Base-by-base conservation (phyloP, 2,888 invertebrate species). In the Mesorhabditis belari region DNA sequence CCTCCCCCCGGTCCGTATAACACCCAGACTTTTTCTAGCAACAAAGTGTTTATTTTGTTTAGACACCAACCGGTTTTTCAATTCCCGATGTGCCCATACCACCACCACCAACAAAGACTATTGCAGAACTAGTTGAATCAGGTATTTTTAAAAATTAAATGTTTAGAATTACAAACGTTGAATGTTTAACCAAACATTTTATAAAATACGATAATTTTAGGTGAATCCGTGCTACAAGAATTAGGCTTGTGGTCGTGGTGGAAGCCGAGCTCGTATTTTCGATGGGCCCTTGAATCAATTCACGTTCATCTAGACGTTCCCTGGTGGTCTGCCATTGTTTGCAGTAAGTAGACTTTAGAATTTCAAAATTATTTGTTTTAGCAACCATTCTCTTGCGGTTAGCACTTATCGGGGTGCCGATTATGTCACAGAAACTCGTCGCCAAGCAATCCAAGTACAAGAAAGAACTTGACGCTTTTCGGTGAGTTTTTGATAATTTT, bases 291-390 rank as follows among this genome's bases (percentile, higher is more conserved):
- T 74, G 94, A 96, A 82, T 88, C 85, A 76, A 73, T 93, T 49
- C 95, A 96, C 80, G 86, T 90, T n/a, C 83, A 85, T 0, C 82
- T 86, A 12, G 90, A 89, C 72, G 69, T 95, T 12, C 95, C 95
- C 0, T 96, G 96, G 96, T 96, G 94, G 92, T 87, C 86, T 44
- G 85, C 90, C 12, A 92, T 95, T 73, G 85, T 88, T 3, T 83
- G 88, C 59, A 89, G 88, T 88, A 83, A 70, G 76, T 51, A 4
- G 19, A 5, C 5, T 29, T 35, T 35, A 9, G n/a, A 9, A 35
- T 35, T 35, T n/a, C 44, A 17, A n/a, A 17, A 35, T 17, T 63
- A 59, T 60, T 35, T 35, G 61, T 80, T 83, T 65, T 78, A 87
- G 87, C 89, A n/a, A 94, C 94, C 0, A 63, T 90, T 1, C 82